phyloP scores from a whole-genome alignment of 1,140 invertebrate genomes.

The Anoplophora glabripennis region DNA sequence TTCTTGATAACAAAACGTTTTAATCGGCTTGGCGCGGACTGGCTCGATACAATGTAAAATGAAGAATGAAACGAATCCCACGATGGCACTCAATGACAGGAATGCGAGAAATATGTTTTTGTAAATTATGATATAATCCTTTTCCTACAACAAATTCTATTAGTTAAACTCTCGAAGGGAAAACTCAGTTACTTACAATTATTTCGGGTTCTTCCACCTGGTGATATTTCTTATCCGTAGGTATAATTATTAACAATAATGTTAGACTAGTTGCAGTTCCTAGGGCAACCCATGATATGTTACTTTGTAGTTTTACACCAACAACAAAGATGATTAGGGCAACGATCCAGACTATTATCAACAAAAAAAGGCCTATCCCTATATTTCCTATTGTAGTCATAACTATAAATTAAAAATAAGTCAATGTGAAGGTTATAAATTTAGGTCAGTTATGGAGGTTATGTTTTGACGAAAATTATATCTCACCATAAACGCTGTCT shows the following conservation, averaged over 20 bases:
- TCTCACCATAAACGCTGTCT: too few species aligned
- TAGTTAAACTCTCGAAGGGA: background rate
- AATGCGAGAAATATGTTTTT: constrained; percentile 52
- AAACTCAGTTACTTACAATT: constrained; percentile 24
- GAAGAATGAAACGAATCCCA: constrained; percentile 53
- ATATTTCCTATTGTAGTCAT: constrained; percentile 54
- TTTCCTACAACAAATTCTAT: constrained; percentile 52
- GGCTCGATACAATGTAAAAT: constrained; percentile 53
- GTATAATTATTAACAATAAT: constrained; percentile 54
- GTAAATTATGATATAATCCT: constrained; percentile 58
- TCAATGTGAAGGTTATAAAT: background rate
- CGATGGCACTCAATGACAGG: constrained; percentile 50
- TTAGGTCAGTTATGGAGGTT: background rate
- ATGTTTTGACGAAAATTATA: background rate
- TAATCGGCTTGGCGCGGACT: constrained; percentile 44
- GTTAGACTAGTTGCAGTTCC: constrained; percentile 52
- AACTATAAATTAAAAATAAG: constrained; percentile 16
- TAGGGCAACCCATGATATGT: constrained; percentile 54
- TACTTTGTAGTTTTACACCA: constrained; percentile 56
- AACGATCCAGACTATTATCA: constrained; percentile 56
- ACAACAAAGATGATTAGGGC: constrained; percentile 56
- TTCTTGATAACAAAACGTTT: constrained; percentile 27
- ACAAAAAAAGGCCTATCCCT: constrained; percentile 56
- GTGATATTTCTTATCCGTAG: constrained; percentile 46
- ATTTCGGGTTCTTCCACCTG: constrained; percentile 44